Evolutionary conservation across 2,888 invertebrate species (phyloP), one percentile per base, ranked within the genome.

Genomic region (Tolmerus cingulatus): DNA sequence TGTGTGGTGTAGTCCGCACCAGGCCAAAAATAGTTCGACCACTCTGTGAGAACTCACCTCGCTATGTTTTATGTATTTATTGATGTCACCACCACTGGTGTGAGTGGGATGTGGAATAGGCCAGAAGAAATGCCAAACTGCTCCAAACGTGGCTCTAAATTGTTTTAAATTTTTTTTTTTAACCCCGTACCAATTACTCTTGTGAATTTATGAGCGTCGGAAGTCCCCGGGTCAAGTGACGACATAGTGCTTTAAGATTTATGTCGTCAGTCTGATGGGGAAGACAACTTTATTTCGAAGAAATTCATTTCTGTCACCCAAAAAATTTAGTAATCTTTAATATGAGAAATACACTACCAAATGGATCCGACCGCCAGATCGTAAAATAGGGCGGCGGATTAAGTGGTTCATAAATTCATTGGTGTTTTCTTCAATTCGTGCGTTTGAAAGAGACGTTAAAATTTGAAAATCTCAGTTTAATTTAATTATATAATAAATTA

Each of bases 211-310:
- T 89, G 89, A 89, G 88, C 89, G 88, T 89, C 88, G 88, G 88
- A 89, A 88, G 88, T 89, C 89, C 89, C 85, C 87, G 88, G 90
- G 89, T 90, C 90, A 90, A 89, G 89, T 89, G 89, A 89, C 89
- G 89, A 89, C 89, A 89, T 90, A 89, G 89, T 89, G 89, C 89
- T 89, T 88, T 82, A 89, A 90, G 90, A 90, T 90, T 90, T 90
- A 90, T 90, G 88, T 76, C 85, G 86, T 66, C 66, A 87, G 77
- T 43, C 78, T 84, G 79, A 46, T 43, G 77, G 79, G 79, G 74
- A 51, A 57, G 57, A 86, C 86, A 86, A 77, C 76, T 86, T 86
- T 86, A 86, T 86, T 86, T 77, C 34, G 74, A 51, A 51, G 46
- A 40, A 46, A 74, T 27, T 85, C 85, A 74, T 74, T 74, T 85